These are phyloP conservation scores for Ara ararauna DNA, from an alignment of 2,797 vertebrate genomes.

Conservation along the genomic window DNA sequence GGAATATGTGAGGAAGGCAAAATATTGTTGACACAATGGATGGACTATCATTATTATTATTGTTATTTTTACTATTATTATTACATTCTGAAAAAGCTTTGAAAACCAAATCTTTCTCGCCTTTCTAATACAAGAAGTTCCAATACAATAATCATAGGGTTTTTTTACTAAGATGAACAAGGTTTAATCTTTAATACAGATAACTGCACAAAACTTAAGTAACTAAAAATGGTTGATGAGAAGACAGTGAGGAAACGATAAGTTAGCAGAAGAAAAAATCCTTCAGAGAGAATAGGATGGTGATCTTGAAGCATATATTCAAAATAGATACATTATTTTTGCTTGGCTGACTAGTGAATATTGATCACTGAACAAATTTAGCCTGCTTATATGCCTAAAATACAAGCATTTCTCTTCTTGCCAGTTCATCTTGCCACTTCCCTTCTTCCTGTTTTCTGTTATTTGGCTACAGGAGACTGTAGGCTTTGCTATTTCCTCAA, in stretches of 20 bases:
- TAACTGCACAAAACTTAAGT: neutral
- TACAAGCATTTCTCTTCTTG: neutral
- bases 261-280: neutral
- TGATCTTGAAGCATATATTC: neutral
- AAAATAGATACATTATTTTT: neutral
- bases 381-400: neutral
- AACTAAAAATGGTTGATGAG: neutral
- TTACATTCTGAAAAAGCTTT: neutral
- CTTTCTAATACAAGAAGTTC: neutral
- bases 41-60: neutral
- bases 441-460: neutral
- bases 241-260: neutral
- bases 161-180: neutral
- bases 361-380: neutral
- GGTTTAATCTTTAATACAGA: neutral
- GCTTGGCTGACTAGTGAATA: neutral
- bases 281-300: neutral
- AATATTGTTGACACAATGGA: neutral
- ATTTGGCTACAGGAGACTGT: neutral
- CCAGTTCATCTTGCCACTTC: neutral
- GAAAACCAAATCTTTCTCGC: neutral
- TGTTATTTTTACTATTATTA: fast-evolving
- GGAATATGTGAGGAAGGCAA: neutral
- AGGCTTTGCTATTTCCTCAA: neutral
- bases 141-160: neutral